A percentile compares a stretch with the other conserved stretches of the same genome.
Evolutionary conservation across 2,113 vertebrate genomes (phyloP).

Genomic region (Syrrhaptes paradoxus): DNA sequence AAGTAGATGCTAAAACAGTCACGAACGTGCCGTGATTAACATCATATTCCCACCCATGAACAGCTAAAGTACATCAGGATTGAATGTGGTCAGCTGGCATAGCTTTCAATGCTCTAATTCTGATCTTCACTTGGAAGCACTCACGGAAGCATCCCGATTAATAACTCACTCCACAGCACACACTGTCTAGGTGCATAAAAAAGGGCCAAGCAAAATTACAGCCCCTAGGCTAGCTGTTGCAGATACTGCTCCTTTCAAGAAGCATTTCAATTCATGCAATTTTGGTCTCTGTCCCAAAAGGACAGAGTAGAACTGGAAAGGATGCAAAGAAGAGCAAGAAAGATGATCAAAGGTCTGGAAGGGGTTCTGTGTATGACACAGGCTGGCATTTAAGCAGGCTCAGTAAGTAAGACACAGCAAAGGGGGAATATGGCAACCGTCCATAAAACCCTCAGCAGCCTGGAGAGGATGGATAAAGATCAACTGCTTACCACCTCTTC

Average conservation of each 20-base stretch:
- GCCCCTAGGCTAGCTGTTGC: neutral
- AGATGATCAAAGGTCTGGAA: neutral
- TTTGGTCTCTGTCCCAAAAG: neutral
- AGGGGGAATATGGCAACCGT: neutral
- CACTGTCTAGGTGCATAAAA: neutral
- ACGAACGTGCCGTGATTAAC: neutral
- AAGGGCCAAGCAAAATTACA: neutral
- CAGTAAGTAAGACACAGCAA: neutral
- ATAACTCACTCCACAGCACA: neutral
- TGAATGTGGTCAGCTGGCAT: neutral
- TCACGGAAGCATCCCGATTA: neutral
- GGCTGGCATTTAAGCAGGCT: neutral
- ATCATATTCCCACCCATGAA: neutral
- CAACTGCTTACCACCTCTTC: neutral
- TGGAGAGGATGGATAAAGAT: neutral
- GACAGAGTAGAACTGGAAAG: neutral
- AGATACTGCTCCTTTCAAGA: neutral
- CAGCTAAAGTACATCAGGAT: neutral
- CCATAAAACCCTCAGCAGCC: neutral
- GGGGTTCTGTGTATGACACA: neutral
- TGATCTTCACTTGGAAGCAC: neutral
- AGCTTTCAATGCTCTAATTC: neutral
- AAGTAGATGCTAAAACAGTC: neutral
- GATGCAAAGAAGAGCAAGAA: neutral
- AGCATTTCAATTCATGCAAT: neutral